phyloP scores from a whole-genome alignment of 2,888 invertebrate genomes.

The Himalopsyche anomala region DNA sequence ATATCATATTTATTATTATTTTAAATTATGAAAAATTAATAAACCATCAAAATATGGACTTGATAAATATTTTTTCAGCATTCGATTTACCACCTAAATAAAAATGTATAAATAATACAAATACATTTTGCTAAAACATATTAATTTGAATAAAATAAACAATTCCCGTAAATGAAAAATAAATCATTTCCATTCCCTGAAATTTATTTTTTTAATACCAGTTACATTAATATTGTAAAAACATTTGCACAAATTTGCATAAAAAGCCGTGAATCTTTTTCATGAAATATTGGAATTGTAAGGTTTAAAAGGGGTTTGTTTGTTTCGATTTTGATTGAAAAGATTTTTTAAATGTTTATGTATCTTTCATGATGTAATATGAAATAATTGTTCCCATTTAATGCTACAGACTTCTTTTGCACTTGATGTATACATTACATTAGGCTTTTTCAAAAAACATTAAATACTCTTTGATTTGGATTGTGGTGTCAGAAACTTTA shows the following conservation, averaged over 20 bases:
- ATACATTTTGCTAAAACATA: background rate
- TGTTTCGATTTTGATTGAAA: background rate
- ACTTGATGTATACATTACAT: too few species aligned
- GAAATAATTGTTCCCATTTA: too few species aligned
- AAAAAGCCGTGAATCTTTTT: background rate
- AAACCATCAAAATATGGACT: too few species aligned
- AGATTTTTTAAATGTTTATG: background rate
- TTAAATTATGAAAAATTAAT: too few species aligned
- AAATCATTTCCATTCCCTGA: background rate
- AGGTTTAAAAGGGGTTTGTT: background rate
- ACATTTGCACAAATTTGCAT: conserved; percentile 23
- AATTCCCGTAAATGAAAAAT: background rate
- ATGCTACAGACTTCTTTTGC: too few species aligned
- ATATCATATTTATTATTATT: too few species aligned
- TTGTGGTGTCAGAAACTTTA: too few species aligned
- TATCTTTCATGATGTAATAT: too few species aligned
- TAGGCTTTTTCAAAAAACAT: too few species aligned
- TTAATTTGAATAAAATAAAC: conserved; percentile 10
- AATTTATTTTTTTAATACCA: background rate
- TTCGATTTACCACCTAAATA: background rate
- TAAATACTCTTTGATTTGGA: too few species aligned
- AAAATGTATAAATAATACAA: too few species aligned
- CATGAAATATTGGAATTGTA: background rate
- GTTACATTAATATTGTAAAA: background rate
- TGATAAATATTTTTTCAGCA: background rate